Conservation (phyloP, 1,140 invertebrate genomes). For the Heliothis virescens region DNA sequence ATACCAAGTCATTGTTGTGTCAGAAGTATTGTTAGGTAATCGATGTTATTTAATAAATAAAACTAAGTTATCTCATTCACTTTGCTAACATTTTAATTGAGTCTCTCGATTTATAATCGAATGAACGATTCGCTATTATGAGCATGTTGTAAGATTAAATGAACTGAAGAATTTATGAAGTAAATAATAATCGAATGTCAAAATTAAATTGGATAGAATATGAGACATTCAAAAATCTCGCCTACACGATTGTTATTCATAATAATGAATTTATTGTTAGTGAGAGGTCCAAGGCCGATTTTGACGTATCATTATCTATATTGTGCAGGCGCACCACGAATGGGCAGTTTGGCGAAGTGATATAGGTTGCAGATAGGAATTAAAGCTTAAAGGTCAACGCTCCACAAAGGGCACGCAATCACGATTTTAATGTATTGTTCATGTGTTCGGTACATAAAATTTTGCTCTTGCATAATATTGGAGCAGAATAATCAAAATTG, state of each 20-base stretch:
- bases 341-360: constrained; percentile 65
- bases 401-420: constrained; percentile 58
- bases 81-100: constrained; percentile 1
- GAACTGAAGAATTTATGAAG: constrained; percentile 1
- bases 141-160: neutral
- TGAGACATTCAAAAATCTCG: constrained; percentile 52
- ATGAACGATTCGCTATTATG: neutral
- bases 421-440: constrained; percentile 54
- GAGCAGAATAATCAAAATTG: constrained; percentile 26
- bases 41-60: constrained; percentile 33
- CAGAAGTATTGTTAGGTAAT: constrained; percentile 32
- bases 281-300: constrained; percentile 70
- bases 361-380: constrained; percentile 60
- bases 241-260: constrained; percentile 62
- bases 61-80: constrained; percentile 21
- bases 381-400: constrained; percentile 61
- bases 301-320: constrained; percentile 59
- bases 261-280: constrained; percentile 62
- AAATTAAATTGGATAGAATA: constrained; percentile 58
- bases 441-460: constrained; percentile 43
- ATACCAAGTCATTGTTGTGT: constrained; percentile 20
- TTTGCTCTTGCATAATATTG: constrained; percentile 34
- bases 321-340: constrained; percentile 60
- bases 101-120: constrained; percentile 14
- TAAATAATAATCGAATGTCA: constrained; percentile 9